phyloP scores from a whole-genome alignment of 1,140 invertebrate species.

The Coptotermes formosanus region DNA sequence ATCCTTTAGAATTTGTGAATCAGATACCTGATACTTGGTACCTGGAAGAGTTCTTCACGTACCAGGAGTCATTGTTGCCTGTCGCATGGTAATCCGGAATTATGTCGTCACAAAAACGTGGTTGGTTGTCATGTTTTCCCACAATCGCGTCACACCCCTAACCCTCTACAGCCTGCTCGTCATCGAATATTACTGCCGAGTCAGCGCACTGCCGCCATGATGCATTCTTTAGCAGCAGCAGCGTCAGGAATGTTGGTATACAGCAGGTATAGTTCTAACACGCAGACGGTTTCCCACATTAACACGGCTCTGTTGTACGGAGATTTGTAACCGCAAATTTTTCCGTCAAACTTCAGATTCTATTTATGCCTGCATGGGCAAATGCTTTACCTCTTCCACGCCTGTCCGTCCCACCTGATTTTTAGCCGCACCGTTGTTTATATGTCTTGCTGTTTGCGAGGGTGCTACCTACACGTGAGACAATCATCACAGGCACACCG shows the following conservation, averaged over 20 bases:
- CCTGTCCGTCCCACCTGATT: too few species aligned
- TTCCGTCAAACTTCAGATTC: too few species aligned
- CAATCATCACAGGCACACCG: too few species aligned
- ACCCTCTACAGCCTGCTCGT: background rate
- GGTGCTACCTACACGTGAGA: too few species aligned
- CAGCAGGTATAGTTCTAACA: background rate
- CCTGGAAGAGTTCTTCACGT: too few species aligned
- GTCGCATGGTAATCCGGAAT: background rate
- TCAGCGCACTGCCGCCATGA: slow-evolving; percentile 3
- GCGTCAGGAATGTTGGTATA: background rate
- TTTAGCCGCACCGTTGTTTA: too few species aligned
- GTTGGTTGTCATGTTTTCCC: slow-evolving; percentile 3
- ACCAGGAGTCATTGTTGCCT: background rate
- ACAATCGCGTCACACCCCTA: background rate
- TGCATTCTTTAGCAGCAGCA: slow-evolving; percentile 15
- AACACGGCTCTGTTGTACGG: background rate
- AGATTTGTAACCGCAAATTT: too few species aligned
- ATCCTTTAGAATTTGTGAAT: too few species aligned
- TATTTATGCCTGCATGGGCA: too few species aligned
- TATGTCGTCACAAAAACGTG: background rate
- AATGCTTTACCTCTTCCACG: too few species aligned
- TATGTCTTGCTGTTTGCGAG: too few species aligned
- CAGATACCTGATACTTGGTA: too few species aligned
- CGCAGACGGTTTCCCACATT: background rate
- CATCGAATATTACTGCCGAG: slow-evolving; percentile 4